Evolutionary conservation across 2,797 vertebrate species (phyloP), one percentile per base, ranked within the genome.

Genomic region (Acanthornis magna): DNA sequence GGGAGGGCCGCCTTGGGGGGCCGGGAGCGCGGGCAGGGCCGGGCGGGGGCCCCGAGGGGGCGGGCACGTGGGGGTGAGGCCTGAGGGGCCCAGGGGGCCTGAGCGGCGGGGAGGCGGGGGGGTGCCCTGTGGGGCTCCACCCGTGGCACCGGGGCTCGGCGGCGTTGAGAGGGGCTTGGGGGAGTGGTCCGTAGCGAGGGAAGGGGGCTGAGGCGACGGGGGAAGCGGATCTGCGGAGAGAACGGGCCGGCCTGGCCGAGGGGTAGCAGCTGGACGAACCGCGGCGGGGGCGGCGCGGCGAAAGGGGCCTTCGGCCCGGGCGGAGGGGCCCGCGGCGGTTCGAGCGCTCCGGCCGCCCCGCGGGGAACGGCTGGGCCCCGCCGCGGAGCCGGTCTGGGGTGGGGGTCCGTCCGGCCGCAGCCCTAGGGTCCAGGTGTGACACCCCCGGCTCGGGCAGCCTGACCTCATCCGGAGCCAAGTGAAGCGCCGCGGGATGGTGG

Each of bases 391-490:
- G 36, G 5, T 11, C 43, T 8, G 75, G 13, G 25, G 15, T 13
- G 45, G 34, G 45, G 18, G 36, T 22, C 21, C 18, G 34, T 13
- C 40, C 19, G 18, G 15, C 42, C 50, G 36, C 51, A 36, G 18
- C 51, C 32, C 4, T 38, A 1, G 38, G 4, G 6, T 14, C 2
- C 50, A 0, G 23, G 27, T 50, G 1, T 29, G 86, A 9, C 50
- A 29, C 11, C 36, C 36, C 36, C 32, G 4, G 55, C 2, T 38
- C 27, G 7, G 34, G 22, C 26, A 48, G 62, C 26, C 42, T 10
- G 50, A 29, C 5, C 55, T 22, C 16, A 0, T 3, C 26, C 27
- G 32, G 19, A n/a, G 23, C 32, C 32, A 0, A 9, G 36, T 9
- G 78, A 29, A 36, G 63, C 55, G 23, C 42, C 48, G 27, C 32